Evolutionary conservation across 2,888 invertebrate genomes (phyloP), one percentile per base, ranked within the genome.

Genomic region (Zeuzera pyrina): DNA sequence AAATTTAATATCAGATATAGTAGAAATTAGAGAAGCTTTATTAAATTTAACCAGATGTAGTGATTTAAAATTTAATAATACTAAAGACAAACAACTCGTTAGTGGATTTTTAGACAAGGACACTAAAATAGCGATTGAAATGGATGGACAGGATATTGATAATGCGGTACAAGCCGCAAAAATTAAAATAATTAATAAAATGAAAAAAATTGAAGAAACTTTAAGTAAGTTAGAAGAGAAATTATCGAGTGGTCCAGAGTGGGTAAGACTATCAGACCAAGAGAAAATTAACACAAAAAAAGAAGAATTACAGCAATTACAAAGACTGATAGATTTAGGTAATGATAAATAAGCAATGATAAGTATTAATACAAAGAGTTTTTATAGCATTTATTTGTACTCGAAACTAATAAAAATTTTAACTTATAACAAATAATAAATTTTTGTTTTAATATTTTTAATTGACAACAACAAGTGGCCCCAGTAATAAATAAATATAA

Each of bases 101-200:
- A 57, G 43, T 21, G 66, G 63, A 5, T 14, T 56, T 7, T 41
- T 79, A 21, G 63, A 70, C 37, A 52, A 47, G 31, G 45, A 64
- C 15, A 77, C 77, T 2, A 58, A 60, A 49, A 43, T 83, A 2
- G 49, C 49, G 24, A 42, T 83, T 7, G 70, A 77, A 54, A 45
- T 81, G 12, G 14, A 58, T 1, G 68, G 57, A 0, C 57, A 61
- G 6, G 55, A 71, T 31, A 45, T 57, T 2, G 56, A 64, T 11
- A 47, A 47, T 4, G 49, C 58, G 1, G 54, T 79, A 22, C 33
- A 42, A 24, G 48, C 49, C 2, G 73, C 74, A 1, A 68, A 49
- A 46, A 43, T 42, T 4, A 76, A 59, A 42, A 33, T 83, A 14
- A 39, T 53, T 11, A 68, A 69, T 33, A 67, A 59, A 54, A 57